phyloP scores from a whole-genome alignment of 2,113 vertebrate genomes.

The Phodopus roborovskii region DNA sequence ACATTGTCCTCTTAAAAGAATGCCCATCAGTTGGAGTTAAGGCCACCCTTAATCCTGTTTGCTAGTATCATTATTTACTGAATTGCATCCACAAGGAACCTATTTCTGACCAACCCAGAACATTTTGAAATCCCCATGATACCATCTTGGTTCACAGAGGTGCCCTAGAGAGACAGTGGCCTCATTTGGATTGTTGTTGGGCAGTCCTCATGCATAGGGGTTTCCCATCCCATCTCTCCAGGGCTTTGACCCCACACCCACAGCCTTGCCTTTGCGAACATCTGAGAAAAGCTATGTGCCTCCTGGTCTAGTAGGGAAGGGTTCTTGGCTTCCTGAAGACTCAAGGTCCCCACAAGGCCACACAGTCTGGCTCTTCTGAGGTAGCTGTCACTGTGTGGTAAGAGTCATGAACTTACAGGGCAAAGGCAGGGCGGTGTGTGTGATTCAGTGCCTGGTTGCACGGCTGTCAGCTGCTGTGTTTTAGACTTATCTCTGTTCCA shows the following conservation, averaged over 20 bases:
- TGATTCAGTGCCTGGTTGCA: too few species aligned
- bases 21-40: too few species aligned
- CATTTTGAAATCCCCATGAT: not conserved
- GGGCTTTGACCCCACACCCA: not conserved
- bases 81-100: not conserved
- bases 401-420: not conserved
- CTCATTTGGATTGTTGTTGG: not conserved
- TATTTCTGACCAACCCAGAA: not conserved
- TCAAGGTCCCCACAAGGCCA: not conserved
- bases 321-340: not conserved
- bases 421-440: not conserved
- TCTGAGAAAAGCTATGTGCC: not conserved
- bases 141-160: not conserved
- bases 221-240: not conserved
- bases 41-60: not conserved
- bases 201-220: fast-evolving
- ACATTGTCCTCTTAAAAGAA: not conserved
- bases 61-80: not conserved
- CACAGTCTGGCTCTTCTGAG: not conserved
- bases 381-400: too few species aligned
- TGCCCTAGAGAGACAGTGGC: not conserved
- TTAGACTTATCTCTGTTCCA: not conserved
- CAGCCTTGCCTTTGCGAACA: not conserved
- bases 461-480: not conserved
- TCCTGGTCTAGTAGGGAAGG: not conserved